Evolutionary conservation across 2,113 vertebrate species (phyloP).

Genomic region (Oncorhynchus nerka): DNA sequence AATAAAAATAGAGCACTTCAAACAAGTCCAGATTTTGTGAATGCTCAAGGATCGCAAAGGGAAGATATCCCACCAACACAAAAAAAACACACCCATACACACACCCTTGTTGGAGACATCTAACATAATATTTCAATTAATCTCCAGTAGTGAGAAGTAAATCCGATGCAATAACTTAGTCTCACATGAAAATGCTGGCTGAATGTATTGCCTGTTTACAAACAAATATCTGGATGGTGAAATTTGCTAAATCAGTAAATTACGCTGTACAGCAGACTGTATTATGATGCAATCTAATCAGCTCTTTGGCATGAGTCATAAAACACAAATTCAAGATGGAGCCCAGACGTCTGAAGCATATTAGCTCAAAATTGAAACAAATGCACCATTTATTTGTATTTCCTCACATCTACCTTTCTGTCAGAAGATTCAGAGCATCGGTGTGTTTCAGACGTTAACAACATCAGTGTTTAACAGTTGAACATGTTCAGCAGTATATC

Average conservation of each 20-base stretch:
- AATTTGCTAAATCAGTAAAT: background rate
- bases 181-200: background rate
- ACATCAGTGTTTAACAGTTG: background rate
- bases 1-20: slow-evolving; percentile 68
- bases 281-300: background rate
- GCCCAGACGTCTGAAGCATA: background rate
- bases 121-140: background rate
- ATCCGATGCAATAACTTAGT: background rate
- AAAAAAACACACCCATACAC: slow-evolving; percentile 1
- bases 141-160: slow-evolving; percentile 17
- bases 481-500: background rate
- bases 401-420: background rate
- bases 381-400: background rate
- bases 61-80: slow-evolving; percentile 22
- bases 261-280: background rate
- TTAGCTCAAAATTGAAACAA: background rate
- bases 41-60: slow-evolving; percentile 28
- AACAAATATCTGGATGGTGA: background rate
- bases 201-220: background rate
- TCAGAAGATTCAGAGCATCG: too few species aligned
- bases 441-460: background rate
- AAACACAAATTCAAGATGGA: background rate
- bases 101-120: slow-evolving; percentile 14
- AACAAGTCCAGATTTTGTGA: slow-evolving; percentile 50
- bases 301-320: background rate